A percentile compares a stretch with the other conserved stretches of the same genome.
These are phyloP conservation scores for Nomada fabriciana DNA, from an alignment of 2,888 invertebrate genomes.

Conservation along the genomic window DNA sequence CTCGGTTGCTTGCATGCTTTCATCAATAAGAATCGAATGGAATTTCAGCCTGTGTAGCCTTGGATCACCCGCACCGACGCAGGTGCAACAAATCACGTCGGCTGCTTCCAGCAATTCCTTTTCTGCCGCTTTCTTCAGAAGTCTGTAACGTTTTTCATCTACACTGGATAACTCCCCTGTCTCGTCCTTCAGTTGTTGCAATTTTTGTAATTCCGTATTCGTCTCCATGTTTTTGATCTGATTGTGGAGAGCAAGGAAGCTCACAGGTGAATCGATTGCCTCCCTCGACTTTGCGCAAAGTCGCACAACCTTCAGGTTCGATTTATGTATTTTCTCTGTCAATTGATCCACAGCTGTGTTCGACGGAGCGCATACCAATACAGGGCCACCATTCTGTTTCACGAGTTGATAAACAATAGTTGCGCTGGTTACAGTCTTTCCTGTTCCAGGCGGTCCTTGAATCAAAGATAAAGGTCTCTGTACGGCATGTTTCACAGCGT, in stretches of 20 bases:
- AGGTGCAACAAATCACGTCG: constrained; percentile 99
- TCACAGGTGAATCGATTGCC: constrained; percentile 98
- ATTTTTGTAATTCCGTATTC: constrained; percentile 96
- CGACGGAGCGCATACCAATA: constrained; percentile 99
- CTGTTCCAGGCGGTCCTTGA: constrained; percentile 98
- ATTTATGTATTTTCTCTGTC: constrained; percentile 99
- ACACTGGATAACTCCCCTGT: constrained; percentile 98
- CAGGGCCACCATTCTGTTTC: constrained; percentile 96
- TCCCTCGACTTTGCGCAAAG: constrained; percentile 99
- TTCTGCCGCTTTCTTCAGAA: constrained; percentile 95
- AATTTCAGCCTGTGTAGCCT: constrained; percentile 96
- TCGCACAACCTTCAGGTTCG: constrained; percentile 96
- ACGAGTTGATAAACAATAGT: constrained; percentile 99
- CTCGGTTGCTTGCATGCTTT: constrained; percentile 98
- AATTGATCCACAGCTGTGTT: constrained; percentile 99
- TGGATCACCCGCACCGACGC: constrained; percentile 99
- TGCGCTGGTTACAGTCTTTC: constrained; percentile 99
- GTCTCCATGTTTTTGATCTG: constrained; percentile 98
- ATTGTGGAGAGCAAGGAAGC: constrained; percentile 98
- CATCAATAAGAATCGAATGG: constrained; percentile 98
- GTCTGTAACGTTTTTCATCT: constrained; percentile 97
- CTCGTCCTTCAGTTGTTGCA: constrained; percentile 98
- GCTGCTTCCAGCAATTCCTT: constrained; percentile 96
- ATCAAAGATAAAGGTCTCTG: constrained; percentile 98
- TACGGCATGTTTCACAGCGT: constrained; percentile 98